Base-by-base conservation (phyloP, 1,140 invertebrate species). In the Drosophila setifemur region DNA sequence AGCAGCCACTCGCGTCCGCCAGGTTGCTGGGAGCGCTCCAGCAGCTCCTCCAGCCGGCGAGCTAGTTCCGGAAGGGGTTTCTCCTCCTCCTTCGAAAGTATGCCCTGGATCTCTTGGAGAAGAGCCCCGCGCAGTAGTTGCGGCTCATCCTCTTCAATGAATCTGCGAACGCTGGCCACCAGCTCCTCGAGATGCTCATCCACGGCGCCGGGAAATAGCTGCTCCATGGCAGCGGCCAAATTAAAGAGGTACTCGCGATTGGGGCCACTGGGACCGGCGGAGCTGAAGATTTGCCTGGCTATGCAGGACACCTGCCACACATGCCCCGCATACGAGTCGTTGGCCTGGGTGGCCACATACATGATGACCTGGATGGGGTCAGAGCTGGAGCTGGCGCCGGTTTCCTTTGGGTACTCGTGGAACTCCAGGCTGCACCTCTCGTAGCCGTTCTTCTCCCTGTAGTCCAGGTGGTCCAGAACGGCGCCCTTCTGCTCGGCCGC, bases 201-300 rank as follows among this genome's bases (percentile, higher is more conserved):
- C 7, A 93, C 54, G 0, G 94, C 92, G 31, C 93, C 91, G 0
- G 96, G 95, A 23, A 93, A 94, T 18, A 97, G 91, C 21, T 91
- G 77, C 71, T 95, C 92, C 94, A 98, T 96, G 0, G 96, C 93
- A 21, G 94, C 91, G 0, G 96, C 96, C 64, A 98, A 91, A 81
- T 96, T 95, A 63, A 96, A 96, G 0, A 98, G 91, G 92, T 98
- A 98, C 68, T 98, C 97, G 29, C 93, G 94, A 90, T 98, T 98
- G 2, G 94, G 89, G 0, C 97, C 97, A 90, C 96, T 98, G 1
- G 95, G 95, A 0, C 97, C 97, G 25, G 91, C 88, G 11, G 94
- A 93, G 25, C 91, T 90, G 11, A 93, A 91, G 40, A 98, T 95
- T 88, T 97, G 96, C 19, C 91, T 90, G 2, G 97, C 97, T 61